Evolutionary conservation across 1,140 invertebrate species (phyloP).

Genomic region (Batillaria attramentaria): DNA sequence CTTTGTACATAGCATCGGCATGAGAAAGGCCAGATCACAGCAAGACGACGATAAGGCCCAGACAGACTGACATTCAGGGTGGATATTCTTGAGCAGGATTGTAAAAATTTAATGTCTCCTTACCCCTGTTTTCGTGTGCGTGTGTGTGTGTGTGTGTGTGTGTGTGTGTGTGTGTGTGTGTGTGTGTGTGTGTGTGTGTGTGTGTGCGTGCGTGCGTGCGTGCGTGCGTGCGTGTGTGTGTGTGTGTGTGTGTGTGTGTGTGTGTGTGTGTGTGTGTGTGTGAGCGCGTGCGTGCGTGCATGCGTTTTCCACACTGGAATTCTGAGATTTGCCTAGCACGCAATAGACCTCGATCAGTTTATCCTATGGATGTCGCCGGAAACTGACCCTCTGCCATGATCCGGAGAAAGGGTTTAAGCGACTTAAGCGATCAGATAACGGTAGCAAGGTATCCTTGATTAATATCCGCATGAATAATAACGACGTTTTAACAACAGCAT

Average conservation of each 20-base stretch:
- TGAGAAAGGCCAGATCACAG: neutral
- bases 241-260: neutral
- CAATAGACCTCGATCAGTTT: neutral
- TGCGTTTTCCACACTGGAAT: neutral
- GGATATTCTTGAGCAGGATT: neutral
- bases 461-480: neutral
- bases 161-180: neutral
- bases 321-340: neutral
- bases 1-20: neutral
- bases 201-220: conserved; percentile 3
- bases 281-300: neutral
- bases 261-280: neutral
- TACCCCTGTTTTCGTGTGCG: neutral
- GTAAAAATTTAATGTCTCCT: neutral
- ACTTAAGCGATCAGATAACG: neutral
- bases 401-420: neutral
- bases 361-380: neutral
- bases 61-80: neutral
- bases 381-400: neutral
- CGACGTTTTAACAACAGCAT: too few relatives aligned
- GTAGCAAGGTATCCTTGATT: neutral
- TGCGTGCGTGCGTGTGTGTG: neutral
- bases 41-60: neutral
- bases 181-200: conserved; percentile 23
- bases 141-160: conserved; percentile 2